Evolutionary conservation across 1,140 invertebrate species (phyloP), one percentile per base, ranked within the genome.

Genomic region (Portunus trituberculatus): DNA sequence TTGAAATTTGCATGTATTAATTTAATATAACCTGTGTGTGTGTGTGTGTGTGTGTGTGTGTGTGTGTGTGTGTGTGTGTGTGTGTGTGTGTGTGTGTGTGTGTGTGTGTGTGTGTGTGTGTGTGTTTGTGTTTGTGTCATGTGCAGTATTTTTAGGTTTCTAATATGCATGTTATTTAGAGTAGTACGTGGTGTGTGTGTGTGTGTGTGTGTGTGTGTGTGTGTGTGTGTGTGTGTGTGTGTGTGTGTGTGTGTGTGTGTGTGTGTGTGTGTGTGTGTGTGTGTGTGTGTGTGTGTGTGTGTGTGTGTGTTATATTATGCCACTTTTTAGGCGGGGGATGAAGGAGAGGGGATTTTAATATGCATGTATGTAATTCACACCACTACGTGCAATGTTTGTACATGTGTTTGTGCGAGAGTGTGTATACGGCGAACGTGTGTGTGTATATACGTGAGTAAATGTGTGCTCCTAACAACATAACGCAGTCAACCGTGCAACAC

Each of bases 31-130:
- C 25, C 10, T 46, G 86, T 39, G 14, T 91, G 39, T 52, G 39
- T 52, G 39, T 52, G 39, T 91, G 89, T 91, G 89, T 52, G 89
- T 91, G 89, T 91, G 45, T 91, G 89, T 91, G 89, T 91, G 88
- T 90, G 88, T 90, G 88, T 90, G 88, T 90, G 97, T 98, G 90
- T 94, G 52, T 59, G 52, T 59, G 52, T 59, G 52, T 59, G 39
- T 59, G 52, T 59, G 52, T 59, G 52, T 59, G 52, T 59, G 52
- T 59, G 52, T 59, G 88, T 90, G 88, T 90, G 48, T 52, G 52
- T 59, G 52, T 59, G 52, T 59, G 52, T 59, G 39, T 59, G 52
- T 59, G 52, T 59, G 52, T 59, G 52, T 59, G 52, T 59, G 52
- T 59, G 88, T 90, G 88, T 90, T 32, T 90, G 88, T 90, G 31